Conservation (phyloP, 2,797 vertebrate genomes). For the Chromis chromis region DNA sequence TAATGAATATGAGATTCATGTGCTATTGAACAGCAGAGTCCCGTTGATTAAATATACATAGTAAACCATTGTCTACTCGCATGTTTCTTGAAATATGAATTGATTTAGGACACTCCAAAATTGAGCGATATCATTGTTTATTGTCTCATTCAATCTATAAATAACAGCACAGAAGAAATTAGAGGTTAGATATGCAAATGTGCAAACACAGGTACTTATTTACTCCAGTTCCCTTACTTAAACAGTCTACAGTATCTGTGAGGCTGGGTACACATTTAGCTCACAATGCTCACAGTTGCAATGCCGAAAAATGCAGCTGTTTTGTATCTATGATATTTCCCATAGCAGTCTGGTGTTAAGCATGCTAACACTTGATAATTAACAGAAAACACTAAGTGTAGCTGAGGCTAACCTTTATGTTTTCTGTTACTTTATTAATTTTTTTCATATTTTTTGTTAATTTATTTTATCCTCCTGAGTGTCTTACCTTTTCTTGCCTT, state of each 20-base stretch:
- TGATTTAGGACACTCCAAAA: constrained; percentile 9
- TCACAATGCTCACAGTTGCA: background rate
- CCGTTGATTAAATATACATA: constrained; percentile 12
- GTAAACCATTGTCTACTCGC: constrained; percentile 10
- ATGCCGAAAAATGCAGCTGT: background rate
- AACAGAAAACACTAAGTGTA: background rate
- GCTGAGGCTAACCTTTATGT: background rate
- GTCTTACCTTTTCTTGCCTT: background rate
- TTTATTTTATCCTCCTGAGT: no score
- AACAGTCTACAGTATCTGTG: no score
- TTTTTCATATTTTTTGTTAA: background rate
- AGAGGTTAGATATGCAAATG: background rate
- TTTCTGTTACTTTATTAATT: background rate
- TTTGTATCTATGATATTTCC: background rate
- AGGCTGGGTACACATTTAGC: background rate
- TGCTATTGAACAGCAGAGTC: constrained; percentile 12
- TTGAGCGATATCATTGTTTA: background rate
- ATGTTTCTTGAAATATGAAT: constrained; percentile 4
- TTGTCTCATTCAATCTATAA: background rate
- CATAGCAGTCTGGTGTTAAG: no score
- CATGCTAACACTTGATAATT: background rate
- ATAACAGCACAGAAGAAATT: constrained; percentile 1
- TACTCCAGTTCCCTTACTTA: background rate
- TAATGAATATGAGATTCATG: constrained; percentile 32
- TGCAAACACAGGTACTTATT: background rate